Evolutionary conservation across 2,797 vertebrate species (phyloP).

Genomic region (Argyrosomus regius): DNA sequence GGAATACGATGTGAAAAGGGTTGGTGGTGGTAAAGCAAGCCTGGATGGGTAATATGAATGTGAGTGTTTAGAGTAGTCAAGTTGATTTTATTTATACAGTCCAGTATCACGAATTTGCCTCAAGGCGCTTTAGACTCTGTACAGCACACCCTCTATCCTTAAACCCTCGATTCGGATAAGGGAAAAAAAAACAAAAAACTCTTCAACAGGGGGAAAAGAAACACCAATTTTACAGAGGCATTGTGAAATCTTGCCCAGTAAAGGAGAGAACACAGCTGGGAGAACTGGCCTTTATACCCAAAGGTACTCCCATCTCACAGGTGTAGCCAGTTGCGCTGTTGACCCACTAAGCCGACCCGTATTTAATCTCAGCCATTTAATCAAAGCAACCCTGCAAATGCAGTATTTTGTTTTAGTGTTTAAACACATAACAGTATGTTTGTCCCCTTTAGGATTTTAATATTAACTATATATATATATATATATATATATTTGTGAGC

Average conservation of each 20-base stretch:
- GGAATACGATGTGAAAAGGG: background rate
- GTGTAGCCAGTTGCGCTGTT: background rate
- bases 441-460: background rate
- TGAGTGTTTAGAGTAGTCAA: background rate
- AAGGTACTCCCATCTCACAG: background rate
- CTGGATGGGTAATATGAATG: background rate
- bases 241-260: background rate
- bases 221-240: background rate
- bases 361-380: too few species aligned
- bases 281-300: background rate
- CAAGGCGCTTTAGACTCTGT: too few species aligned
- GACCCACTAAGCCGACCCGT: background rate
- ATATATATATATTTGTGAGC: background rate
- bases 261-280: background rate
- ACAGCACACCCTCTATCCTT: too few species aligned
- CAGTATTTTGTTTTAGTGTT: background rate
- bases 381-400: background rate
- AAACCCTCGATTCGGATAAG: too few species aligned
- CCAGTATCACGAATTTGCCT: too few species aligned
- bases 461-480: background rate
- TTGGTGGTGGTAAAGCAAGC: background rate
- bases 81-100: too few species aligned
- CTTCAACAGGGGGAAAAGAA: too few species aligned
- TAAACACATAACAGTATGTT: background rate
- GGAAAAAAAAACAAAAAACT: too few species aligned